These are phyloP conservation scores for Geococcyx californianus DNA, from an alignment of 2,113 vertebrate species.

Conservation along the genomic window DNA sequence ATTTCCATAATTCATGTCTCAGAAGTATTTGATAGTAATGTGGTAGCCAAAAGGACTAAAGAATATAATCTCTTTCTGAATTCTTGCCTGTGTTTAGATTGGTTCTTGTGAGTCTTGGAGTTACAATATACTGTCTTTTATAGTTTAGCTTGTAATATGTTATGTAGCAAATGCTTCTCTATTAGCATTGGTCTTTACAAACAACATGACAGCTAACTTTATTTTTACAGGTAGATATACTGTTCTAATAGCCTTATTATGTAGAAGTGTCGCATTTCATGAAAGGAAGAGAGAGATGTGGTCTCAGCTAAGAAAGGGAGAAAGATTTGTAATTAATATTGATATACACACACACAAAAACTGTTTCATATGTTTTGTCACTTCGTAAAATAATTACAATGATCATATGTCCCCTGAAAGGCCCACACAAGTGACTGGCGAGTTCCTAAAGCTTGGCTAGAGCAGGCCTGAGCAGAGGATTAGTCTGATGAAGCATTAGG, in stretches of 20 bases:
- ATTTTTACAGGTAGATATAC: not conserved
- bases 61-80: not conserved
- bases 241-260: not conserved
- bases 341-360: accelerated
- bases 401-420: too few relatives aligned
- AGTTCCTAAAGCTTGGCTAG: not conserved
- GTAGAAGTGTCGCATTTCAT: not conserved
- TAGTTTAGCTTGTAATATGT: not conserved
- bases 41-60: not conserved
- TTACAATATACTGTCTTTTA: not conserved
- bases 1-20: not conserved
- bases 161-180: not conserved
- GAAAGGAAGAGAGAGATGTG: not conserved
- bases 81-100: not conserved
- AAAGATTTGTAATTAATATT: not conserved
- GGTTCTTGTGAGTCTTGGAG: not conserved
- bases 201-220: not conserved
- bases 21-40: not conserved
- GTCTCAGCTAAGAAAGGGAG: not conserved
- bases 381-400: too few relatives aligned
- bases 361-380: not conserved
- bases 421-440: not conserved
- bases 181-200: not conserved
- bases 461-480: not conserved
- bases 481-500: not conserved